These are phyloP conservation scores for Neocrepidodera transversa DNA, from an alignment of 2,888 invertebrate species.

Conservation along the genomic window DNA sequence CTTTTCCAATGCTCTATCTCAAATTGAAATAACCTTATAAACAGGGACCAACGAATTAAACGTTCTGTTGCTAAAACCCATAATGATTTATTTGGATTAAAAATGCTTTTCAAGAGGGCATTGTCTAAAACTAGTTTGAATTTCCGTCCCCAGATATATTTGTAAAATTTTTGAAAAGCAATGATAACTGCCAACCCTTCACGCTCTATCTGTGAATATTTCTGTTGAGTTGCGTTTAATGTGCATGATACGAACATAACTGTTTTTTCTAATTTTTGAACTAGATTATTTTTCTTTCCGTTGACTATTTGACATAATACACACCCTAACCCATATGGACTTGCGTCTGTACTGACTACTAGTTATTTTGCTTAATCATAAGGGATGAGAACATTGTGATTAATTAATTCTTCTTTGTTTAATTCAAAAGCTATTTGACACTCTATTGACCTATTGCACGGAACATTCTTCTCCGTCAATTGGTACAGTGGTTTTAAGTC, in stretches of 20 bases:
- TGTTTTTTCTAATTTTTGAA: conserved; percentile 10
- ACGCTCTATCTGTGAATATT: conserved; percentile 13
- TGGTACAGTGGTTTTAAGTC: no score
- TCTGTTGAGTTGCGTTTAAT: conserved; percentile 13
- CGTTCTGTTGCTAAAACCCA: no score
- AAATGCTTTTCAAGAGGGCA: conserved; percentile 6
- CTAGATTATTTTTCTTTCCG: no score
- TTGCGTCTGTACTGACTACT: conserved; percentile 1
- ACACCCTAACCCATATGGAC: no score
- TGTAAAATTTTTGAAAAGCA: conserved; percentile 11
- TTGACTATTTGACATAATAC: no score
- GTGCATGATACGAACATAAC: conserved; percentile 20
- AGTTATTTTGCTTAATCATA: conserved; percentile 11
- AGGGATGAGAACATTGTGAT: conserved; percentile 12
- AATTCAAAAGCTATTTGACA: conserved; percentile 6
- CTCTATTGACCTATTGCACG: neutral
- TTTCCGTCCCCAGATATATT: conserved; percentile 21
- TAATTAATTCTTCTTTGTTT: no score
- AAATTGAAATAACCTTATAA: conserved; percentile 7
- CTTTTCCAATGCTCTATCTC: conserved; percentile 12
- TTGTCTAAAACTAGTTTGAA: conserved; percentile 15
- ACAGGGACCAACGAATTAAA: conserved; percentile 15
- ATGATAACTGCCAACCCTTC: no score
- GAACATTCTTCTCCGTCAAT: no score
- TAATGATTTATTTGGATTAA: no score